Evolutionary conservation across 2,888 invertebrate genomes (phyloP), one percentile per base, ranked within the genome.

Genomic region (Tinea trinotella): DNA sequence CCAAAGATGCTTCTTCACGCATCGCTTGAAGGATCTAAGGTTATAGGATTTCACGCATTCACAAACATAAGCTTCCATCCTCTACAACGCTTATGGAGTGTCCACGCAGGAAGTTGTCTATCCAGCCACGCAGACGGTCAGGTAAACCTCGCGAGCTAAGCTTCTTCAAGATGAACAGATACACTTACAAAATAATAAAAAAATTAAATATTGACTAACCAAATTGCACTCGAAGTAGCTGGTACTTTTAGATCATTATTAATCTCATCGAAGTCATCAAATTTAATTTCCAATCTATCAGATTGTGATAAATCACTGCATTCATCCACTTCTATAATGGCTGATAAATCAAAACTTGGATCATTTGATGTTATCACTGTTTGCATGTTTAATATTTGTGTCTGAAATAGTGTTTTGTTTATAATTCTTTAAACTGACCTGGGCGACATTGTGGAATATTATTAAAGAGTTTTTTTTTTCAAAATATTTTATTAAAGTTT

Each of bases 251-350:
- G 5, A 46, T 82, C 81, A 12, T 80, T 79, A 24, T 66, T 68
- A 3, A 68, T 61, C 10, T 84, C 82, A 24, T 71, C 71, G 1
- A 82, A 61, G 55, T 85, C 84, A 0, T 81, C 82, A 57, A 76
- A 84, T 54, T 76, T 84, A 1, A 85, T 61, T 57, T 84, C 83
- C 13, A 86, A 60, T 59, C 74, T 68, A 5, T 84, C 85, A 0
- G 77, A 78, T 9, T 68, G 74, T 15, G 76, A 78, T 3, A 78
- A 79, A 35, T 84, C 84, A 55, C 75, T 79, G 1, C 64, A 63
- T 61, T 87, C 87, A 6, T 85, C 83, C 1, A 83, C 77, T 58
- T 87, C 87, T 0, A 84, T 77, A 44, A 87, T 86, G 1, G 85
- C 85, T 0, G 86, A 81, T 1, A 87, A 63, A 60, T 87, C 86